A percentile compares a stretch with the other conserved stretches of the same genome.
These are phyloP conservation scores for Eubasilissa splendida DNA, from an alignment of 2,888 invertebrate genomes.

Conservation along the genomic window DNA sequence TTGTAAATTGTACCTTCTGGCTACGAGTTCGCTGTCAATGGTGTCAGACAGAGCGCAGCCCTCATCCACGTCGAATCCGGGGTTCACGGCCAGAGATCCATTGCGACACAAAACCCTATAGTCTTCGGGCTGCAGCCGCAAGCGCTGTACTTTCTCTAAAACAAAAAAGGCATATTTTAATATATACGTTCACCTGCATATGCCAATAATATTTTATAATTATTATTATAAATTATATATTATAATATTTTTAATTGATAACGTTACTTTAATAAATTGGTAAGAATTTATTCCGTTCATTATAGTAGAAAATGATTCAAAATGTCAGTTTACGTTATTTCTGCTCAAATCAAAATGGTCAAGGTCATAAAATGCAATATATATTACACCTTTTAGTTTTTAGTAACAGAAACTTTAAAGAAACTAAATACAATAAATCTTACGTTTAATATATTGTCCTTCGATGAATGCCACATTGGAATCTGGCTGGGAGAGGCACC, in stretches of 20 bases:
- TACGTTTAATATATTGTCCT: slow-evolving; percentile 68
- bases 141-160: slow-evolving; percentile 37
- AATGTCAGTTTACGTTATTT: no score
- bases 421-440: background rate
- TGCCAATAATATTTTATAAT: no score
- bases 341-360: no score
- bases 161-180: background rate
- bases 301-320: no score
- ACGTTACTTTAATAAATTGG: no score
- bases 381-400: no score
- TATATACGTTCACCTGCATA: no score
- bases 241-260: no score
- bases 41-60: slow-evolving; percentile 73
- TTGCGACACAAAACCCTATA: slow-evolving; percentile 76
- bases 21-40: slow-evolving; percentile 76
- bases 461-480: slow-evolving; percentile 77
- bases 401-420: no score
- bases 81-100: slow-evolving; percentile 69
- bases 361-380: no score
- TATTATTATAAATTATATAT: no score
- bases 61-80: slow-evolving; percentile 72
- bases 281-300: no score
- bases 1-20: slow-evolving; percentile 64
- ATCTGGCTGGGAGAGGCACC: slow-evolving; percentile 70
- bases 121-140: slow-evolving; percentile 60